Percentiles rank a stretch among this genome's conserved stretches.
phyloP scores from a whole-genome alignment of 2,797 vertebrate genomes.

The Telmatherina bonti region DNA sequence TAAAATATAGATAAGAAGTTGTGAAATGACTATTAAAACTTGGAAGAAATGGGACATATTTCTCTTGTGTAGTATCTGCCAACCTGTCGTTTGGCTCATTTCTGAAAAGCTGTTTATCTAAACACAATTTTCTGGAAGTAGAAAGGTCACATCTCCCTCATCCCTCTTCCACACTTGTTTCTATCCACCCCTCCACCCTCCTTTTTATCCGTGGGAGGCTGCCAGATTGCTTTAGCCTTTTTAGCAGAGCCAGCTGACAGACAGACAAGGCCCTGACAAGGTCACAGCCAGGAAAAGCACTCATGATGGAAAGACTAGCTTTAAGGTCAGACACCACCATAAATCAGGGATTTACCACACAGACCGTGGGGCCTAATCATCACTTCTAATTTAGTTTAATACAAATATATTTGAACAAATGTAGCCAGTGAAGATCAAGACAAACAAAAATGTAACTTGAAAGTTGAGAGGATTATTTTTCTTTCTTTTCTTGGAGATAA shows the following conservation, averaged over 20 bases:
- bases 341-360: conserved; percentile 18
- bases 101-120: conserved; percentile 90
- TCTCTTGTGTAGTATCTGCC: conserved; percentile 26
- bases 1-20: neutral
- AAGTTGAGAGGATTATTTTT: neutral
- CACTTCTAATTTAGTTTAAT: conserved; percentile 10
- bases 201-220: conserved; percentile 71
- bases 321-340: conserved; percentile 27
- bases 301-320: conserved; percentile 80
- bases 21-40: conserved; percentile 5
- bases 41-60: neutral
- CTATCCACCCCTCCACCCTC: conserved; percentile 52
- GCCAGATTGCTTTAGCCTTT: conserved; percentile 91
- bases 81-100: conserved; percentile 77
- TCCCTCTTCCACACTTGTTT: conserved; percentile 65
- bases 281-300: conserved; percentile 84
- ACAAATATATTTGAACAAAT: conserved; percentile 15
- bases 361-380: conserved; percentile 8
- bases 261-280: conserved; percentile 85
- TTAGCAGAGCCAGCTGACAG: conserved; percentile 86
- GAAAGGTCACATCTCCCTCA: conserved; percentile 88
- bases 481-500: neutral
- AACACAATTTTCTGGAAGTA: conserved; percentile 85
- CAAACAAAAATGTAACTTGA: neutral
- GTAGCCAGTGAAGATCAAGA: neutral